These are phyloP conservation scores for Alsophila aescularia DNA, from an alignment of 2,888 invertebrate genomes.

Conservation along the genomic window DNA sequence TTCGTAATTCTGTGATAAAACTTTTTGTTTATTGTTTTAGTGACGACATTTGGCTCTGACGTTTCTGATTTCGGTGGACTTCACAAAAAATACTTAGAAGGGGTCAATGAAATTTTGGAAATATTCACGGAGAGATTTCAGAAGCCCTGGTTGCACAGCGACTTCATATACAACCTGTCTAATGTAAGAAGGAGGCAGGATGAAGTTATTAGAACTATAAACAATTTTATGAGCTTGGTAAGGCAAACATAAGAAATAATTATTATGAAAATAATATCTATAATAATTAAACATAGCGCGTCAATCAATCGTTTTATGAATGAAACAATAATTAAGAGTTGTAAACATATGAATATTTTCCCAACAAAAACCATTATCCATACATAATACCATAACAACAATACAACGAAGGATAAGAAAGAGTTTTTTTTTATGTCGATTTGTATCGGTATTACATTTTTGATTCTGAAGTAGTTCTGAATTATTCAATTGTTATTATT, in stretches of 20 bases:
- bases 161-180: constrained; percentile 35
- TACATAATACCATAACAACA: no score
- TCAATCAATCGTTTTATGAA: no score
- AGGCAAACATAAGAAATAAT: constrained; percentile 1
- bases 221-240: constrained; percentile 46
- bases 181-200: constrained; percentile 44
- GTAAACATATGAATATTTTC: no score
- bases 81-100: constrained; percentile 17
- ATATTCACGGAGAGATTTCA: constrained; percentile 24
- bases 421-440: no score
- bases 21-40: constrained; percentile 2
- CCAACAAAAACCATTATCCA: no score
- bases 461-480: no score
- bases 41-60: constrained; percentile 24
- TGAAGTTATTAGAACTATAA: constrained; percentile 39
- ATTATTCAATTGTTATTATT: no score
- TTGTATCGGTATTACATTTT: no score
- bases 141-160: constrained; percentile 34
- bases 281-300: no score
- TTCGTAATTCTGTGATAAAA: neutral
- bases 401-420: no score
- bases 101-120: constrained; percentile 19
- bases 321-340: no score
- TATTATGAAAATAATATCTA: no score
- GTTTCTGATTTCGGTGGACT: constrained; percentile 7